Conservation (phyloP, 2,888 invertebrate genomes). For the Gymnosoma rotundatum region DNA sequence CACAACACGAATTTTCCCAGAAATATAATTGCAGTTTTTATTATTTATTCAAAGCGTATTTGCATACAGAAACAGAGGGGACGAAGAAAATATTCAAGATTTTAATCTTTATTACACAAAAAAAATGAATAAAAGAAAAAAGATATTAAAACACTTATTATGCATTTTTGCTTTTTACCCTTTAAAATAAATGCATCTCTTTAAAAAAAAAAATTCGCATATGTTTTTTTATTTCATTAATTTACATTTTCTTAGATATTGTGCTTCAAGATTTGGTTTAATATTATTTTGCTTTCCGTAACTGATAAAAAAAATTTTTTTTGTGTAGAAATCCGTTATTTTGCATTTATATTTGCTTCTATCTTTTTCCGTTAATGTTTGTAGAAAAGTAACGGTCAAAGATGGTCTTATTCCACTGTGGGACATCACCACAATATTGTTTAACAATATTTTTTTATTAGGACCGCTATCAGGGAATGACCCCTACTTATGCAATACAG, state of each 20-base stretch:
- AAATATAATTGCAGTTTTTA: constrained; percentile 68
- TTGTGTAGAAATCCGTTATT: background rate
- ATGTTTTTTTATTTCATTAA: background rate
- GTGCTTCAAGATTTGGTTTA: background rate
- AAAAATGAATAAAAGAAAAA: background rate
- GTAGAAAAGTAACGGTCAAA: too few species aligned
- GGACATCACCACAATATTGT: too few species aligned
- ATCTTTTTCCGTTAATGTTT: too few species aligned
- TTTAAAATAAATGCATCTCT: constrained; percentile 4
- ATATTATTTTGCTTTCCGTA: background rate
- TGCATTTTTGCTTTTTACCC: constrained; percentile 30
- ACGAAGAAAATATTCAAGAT: constrained; percentile 19
- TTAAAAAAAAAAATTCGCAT: constrained; percentile 43
- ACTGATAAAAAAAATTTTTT: background rate
- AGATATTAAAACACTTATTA: background rate
- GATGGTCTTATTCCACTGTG: too few species aligned
- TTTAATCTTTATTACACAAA: constrained; percentile 18
- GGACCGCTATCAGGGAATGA: too few species aligned
- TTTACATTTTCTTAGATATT: constrained; percentile 32
- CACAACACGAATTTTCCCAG: constrained; percentile 68
- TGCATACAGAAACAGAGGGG: constrained; percentile 37
- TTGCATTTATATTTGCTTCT: background rate
- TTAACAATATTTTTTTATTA: too few species aligned
- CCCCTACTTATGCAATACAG: too few species aligned
- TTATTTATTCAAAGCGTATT: constrained; percentile 30